Conservation (phyloP, 2,888 invertebrate species). For the Himalopsyche japonica region DNA sequence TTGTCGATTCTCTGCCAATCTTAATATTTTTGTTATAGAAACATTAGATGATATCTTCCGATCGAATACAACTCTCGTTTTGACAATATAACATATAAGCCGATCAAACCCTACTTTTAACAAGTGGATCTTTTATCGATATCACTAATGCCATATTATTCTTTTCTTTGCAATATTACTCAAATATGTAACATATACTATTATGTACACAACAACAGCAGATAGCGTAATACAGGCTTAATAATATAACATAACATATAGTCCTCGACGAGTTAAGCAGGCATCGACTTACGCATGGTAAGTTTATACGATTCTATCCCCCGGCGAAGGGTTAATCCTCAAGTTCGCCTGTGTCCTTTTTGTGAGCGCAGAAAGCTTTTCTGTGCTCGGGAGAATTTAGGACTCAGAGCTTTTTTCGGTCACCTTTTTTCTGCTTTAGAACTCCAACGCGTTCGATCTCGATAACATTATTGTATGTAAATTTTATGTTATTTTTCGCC, state of each 20-base stretch:
- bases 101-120: too few relatives aligned
- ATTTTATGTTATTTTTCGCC: background rate
- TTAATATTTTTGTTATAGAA: too few relatives aligned
- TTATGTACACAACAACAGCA: too few relatives aligned
- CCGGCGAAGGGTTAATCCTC: background rate
- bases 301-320: background rate
- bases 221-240: too few relatives aligned
- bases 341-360: background rate
- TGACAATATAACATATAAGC: too few relatives aligned
- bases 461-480: background rate
- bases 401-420: background rate
- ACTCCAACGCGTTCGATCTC: background rate
- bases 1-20: too few relatives aligned
- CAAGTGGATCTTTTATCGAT: too few relatives aligned
- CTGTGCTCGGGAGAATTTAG: background rate
- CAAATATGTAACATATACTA: too few relatives aligned
- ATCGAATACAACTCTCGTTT: too few relatives aligned
- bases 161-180: too few relatives aligned
- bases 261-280: background rate
- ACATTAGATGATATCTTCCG: too few relatives aligned
- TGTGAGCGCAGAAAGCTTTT: background rate
- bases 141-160: too few relatives aligned
- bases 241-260: background rate
- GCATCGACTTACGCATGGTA: background rate
- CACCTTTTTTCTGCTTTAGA: background rate